Evolutionary conservation across 2,888 invertebrate species (phyloP).

Genomic region (Strigamia maritima): DNA sequence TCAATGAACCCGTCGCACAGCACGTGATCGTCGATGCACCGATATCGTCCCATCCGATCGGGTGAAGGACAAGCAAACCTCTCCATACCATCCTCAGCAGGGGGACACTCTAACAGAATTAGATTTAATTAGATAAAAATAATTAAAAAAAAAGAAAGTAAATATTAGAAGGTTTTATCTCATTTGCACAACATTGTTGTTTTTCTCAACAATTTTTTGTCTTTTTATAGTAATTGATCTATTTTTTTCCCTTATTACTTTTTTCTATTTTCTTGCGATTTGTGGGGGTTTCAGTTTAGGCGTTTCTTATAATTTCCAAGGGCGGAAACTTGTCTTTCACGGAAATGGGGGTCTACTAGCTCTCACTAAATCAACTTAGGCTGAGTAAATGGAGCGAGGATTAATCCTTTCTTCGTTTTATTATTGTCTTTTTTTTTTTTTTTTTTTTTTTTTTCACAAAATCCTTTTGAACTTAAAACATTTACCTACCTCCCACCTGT

Average conservation of each 20-base stretch:
- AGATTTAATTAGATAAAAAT: too few species aligned
- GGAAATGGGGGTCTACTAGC: not conserved
- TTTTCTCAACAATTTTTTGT: too few species aligned
- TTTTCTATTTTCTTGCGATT: not conserved
- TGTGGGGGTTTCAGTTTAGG: not conserved
- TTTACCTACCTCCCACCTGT: not conserved
- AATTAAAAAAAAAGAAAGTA: not conserved
- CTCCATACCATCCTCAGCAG: constrained; percentile 89
- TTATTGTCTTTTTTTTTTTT: not conserved
- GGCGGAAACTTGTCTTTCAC: not conserved
- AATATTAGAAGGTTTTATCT: not conserved
- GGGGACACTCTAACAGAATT: constrained; percentile 68
- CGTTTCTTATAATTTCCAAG: not conserved
- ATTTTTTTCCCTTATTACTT: too few species aligned
- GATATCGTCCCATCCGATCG: constrained; percentile 84
- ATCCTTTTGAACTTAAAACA: not conserved
- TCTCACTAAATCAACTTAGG: not conserved
- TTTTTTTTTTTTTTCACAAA: not conserved
- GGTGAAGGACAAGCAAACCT: constrained; percentile 90
- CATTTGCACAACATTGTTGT: too few species aligned
- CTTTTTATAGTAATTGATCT: too few species aligned
- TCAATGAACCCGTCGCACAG: constrained; percentile 92
- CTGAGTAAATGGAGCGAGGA: not conserved
- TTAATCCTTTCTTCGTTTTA: not conserved
- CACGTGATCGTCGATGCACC: constrained; percentile 93